These are phyloP conservation scores for Drosophila barbarae DNA, from an alignment of 2,888 invertebrate species.

Conservation along the genomic window DNA sequence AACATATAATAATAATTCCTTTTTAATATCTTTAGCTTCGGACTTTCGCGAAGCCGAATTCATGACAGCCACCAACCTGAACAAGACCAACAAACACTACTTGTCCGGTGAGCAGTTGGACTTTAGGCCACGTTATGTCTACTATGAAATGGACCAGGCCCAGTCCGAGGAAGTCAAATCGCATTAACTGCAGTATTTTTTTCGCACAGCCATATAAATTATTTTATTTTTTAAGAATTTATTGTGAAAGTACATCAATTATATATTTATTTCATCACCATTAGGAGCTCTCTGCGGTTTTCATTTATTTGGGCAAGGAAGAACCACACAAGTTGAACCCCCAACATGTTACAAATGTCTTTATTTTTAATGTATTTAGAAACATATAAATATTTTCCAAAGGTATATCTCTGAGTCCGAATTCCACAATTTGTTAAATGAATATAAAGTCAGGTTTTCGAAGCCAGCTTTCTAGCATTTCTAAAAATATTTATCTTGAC, in stretches of 20 bases:
- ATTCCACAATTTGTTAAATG: too few relatives aligned
- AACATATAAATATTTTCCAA: too few relatives aligned
- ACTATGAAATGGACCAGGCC: conserved; percentile 53
- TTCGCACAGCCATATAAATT: neutral
- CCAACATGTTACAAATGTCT: too few relatives aligned
- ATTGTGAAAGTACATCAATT: neutral
- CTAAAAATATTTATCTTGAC: neutral
- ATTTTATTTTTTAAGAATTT: neutral
- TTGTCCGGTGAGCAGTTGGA: conserved; percentile 59
- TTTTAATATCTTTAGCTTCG: conserved; percentile 39
- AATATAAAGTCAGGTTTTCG: too few relatives aligned
- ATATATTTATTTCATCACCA: conserved; percentile 11
- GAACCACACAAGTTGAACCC: neutral
- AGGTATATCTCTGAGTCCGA: too few relatives aligned
- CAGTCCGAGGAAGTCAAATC: conserved; percentile 12
- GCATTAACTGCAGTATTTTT: neutral
- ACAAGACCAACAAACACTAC: conserved; percentile 62
- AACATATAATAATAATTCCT: neutral
- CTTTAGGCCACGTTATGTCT: conserved; percentile 74
- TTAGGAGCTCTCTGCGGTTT: too few relatives aligned
- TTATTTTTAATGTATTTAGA: too few relatives aligned
- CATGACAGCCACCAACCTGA: conserved; percentile 66
- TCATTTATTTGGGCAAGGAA: neutral
- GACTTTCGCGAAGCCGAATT: conserved; percentile 73
- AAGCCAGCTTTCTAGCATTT: too few relatives aligned